These are phyloP conservation scores for Hydrophis major DNA, from an alignment of 2,797 vertebrate genomes.

Conservation along the genomic window DNA sequence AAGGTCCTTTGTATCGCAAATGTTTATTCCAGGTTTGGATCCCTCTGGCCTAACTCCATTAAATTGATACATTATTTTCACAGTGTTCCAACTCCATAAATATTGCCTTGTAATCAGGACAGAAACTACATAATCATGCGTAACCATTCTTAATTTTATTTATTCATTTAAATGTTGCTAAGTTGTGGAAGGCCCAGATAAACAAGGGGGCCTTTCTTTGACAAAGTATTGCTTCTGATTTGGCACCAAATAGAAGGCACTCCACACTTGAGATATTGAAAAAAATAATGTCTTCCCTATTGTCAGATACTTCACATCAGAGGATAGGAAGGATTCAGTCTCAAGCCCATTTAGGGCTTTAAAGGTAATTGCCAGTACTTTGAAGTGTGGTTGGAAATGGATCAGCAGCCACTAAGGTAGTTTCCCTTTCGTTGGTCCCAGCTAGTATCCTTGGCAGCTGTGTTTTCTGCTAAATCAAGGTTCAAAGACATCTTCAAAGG, in stretches of 20 bases:
- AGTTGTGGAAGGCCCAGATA: not conserved
- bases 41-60: not conserved
- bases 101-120: not conserved
- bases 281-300: not conserved
- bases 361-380: conserved; percentile 2
- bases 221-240: not conserved
- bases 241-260: not conserved
- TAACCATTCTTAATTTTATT: not conserved
- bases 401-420: not conserved
- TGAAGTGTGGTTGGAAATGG: conserved; percentile 3
- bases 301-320: not conserved
- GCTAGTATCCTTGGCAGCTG: not conserved
- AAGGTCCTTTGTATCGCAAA: not conserved
- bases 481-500: conserved; percentile 1
- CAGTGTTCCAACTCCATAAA: not conserved
- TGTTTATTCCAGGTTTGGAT: not conserved
- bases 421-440: not conserved
- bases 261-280: not conserved
- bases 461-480: not conserved
- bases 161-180: not conserved
- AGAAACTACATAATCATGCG: not conserved
- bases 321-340: not conserved
- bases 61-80: not conserved
- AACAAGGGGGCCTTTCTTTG: not conserved
- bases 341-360: not conserved